A percentile compares a stretch with the other conserved stretches of the same genome.
Conservation (phyloP, 2,888 invertebrate species). For the Gisinianus flammeolus region DNA sequence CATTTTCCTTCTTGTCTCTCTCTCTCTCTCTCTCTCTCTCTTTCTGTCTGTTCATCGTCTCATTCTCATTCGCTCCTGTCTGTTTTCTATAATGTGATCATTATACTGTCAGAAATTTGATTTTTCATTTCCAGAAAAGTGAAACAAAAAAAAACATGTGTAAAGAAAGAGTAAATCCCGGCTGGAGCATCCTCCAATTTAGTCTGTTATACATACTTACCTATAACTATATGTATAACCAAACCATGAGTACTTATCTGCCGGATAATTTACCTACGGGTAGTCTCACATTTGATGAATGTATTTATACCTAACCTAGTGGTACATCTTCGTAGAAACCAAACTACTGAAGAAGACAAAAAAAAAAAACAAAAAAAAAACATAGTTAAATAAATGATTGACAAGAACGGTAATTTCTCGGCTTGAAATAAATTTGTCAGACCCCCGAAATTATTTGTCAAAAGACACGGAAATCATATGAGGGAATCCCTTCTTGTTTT, state of each 20-base stretch:
- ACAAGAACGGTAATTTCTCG: slow-evolving; percentile 41
- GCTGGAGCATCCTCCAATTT: slow-evolving; percentile 9
- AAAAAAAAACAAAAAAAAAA: not conserved
- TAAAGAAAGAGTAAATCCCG: not conserved
- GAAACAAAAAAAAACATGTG: not conserved
- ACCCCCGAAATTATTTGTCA: slow-evolving; percentile 39
- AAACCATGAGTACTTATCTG: too few relatives aligned
- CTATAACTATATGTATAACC: too few relatives aligned
- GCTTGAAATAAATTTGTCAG: slow-evolving; percentile 46
- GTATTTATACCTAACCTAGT: not conserved
- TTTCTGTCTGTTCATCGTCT: not conserved
- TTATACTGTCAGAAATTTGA: slow-evolving; percentile 19
- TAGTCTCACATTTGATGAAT: not conserved
- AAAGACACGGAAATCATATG: not conserved
- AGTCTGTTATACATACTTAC: too few relatives aligned
- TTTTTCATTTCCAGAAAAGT: slow-evolving; percentile 1
- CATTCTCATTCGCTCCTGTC: not conserved
- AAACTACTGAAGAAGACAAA: not conserved
- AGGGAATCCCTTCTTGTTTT: not conserved
- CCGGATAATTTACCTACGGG: slow-evolving; percentile 7
- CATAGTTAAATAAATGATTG: slow-evolving; percentile 36
- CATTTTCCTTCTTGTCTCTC: not conserved
- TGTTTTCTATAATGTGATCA: slow-evolving; percentile 24
- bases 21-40: not conserved
- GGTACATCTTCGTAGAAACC: not conserved